Evolutionary conservation across 2,113 vertebrate species (phyloP).

Genomic region (Amblyornis subalaris): DNA sequence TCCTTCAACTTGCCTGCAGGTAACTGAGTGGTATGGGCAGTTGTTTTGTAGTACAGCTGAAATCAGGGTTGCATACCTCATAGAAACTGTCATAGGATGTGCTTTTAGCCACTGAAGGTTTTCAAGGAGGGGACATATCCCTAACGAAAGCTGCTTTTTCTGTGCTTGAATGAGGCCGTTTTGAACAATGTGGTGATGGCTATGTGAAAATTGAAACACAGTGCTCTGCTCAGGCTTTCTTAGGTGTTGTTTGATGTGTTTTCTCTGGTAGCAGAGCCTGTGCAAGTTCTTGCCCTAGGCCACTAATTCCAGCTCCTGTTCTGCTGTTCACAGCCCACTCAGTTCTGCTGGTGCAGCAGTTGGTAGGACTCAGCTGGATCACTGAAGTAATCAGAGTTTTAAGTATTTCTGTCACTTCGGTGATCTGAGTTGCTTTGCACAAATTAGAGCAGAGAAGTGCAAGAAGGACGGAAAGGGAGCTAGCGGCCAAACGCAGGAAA

Average conservation of each 20-base stretch:
- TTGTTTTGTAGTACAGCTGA: neutral
- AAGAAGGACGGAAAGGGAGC: neutral
- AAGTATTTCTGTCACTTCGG: neutral
- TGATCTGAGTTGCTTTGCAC: neutral
- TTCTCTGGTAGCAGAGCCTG: neutral
- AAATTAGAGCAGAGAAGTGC: neutral
- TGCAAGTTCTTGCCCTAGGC: neutral
- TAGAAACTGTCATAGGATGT: neutral
- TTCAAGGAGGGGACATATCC: neutral
- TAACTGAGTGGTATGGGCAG: neutral
- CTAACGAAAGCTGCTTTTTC: neutral
- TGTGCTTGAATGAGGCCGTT: neutral
- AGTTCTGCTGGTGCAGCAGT: neutral
- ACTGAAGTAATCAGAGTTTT: neutral
- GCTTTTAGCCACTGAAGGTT: neutral
- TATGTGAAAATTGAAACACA: neutral
- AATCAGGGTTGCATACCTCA: neutral
- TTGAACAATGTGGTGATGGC: neutral
- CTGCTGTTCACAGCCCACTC: neutral
- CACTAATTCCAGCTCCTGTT: neutral
- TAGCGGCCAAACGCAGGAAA: neutral
- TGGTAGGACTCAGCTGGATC: neutral
- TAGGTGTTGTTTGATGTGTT: neutral
- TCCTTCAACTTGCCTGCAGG: neutral
- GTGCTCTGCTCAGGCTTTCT: neutral